Evolutionary conservation across 2,888 invertebrate genomes (phyloP).

Genomic region (Mamestra brassicae): DNA sequence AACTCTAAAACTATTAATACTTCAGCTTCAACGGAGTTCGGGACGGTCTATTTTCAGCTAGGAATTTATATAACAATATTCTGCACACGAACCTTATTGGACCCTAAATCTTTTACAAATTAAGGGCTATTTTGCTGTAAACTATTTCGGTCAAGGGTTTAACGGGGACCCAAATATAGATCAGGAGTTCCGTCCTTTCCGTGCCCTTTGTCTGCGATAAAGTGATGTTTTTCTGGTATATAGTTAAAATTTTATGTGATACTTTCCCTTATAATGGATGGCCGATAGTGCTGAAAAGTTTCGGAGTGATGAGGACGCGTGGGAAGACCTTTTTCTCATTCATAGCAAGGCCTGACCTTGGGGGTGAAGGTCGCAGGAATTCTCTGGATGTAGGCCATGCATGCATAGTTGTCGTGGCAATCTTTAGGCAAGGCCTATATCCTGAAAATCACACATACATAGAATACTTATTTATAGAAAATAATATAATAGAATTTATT

Average conservation of each 20-base stretch:
- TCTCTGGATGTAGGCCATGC: fast-evolving
- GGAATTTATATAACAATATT: constrained; percentile 15
- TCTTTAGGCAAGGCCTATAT: neutral
- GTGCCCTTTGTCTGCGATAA: neutral
- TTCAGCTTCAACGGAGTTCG: neutral
- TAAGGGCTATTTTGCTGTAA: constrained; percentile 15
- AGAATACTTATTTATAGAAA: too few species aligned
- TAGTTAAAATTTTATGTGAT: constrained; percentile 3
- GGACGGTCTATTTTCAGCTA: neutral
- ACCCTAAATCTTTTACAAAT: constrained; percentile 9
- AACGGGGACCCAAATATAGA: constrained; percentile 13
- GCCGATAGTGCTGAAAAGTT: neutral
- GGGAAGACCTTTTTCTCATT: too few species aligned
- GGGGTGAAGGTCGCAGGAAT: neutral
- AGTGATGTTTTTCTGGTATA: neutral
- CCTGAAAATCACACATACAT: too few species aligned
- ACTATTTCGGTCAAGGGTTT: constrained; percentile 21
- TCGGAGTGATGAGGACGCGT: neutral
- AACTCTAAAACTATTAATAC: constrained; percentile 4
- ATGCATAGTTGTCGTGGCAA: neutral
- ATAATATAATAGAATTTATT: too few species aligned
- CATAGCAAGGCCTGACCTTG: too few species aligned
- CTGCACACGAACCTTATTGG: neutral
- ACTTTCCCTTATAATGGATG: neutral
- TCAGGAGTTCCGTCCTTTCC: constrained; percentile 13